A percentile compares a stretch with the other conserved stretches of the same genome.
phyloP scores from a whole-genome alignment of 2,888 invertebrate genomes.

The Lamellibrachia columna region DNA sequence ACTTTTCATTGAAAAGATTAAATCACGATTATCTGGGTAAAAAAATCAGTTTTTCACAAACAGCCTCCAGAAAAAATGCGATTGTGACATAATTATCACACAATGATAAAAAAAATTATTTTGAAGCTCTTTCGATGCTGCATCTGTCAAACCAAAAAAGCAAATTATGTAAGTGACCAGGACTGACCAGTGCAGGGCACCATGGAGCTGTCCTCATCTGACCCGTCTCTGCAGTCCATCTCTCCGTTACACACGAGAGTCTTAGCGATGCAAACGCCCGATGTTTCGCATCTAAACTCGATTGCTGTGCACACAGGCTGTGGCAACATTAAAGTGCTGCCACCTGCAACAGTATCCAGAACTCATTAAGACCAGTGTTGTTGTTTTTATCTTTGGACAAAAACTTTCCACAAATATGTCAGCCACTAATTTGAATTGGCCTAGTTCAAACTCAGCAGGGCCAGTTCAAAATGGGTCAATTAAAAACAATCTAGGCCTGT shows the following conservation, averaged over 20 bases:
- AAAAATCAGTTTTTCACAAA: too few species aligned
- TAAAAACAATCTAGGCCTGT: too few species aligned
- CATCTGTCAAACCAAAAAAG: too few species aligned
- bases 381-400: background rate
- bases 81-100: too few species aligned
- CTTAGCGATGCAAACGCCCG: background rate
- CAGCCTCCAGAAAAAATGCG: too few species aligned
- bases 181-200: background rate
- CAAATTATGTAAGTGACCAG: background rate
- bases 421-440: too few species aligned
- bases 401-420: background rate
- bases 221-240: slow-evolving; percentile 24
- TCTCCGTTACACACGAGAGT: slow-evolving; percentile 23
- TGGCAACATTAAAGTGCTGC: background rate
- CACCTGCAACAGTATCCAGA: background rate
- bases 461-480: too few species aligned
- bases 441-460: too few species aligned
- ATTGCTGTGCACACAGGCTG: background rate
- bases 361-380: background rate
- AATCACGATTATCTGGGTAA: too few species aligned
- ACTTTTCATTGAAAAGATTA: too few species aligned
- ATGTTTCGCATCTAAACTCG: background rate
- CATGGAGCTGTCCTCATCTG: slow-evolving; percentile 24
- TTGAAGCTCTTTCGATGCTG: too few species aligned
- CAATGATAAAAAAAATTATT: too few species aligned